Percentiles rank a stretch among this genome's conserved stretches.
These are phyloP conservation scores for Cydia strobilella DNA, from an alignment of 1,140 invertebrate species.

Conservation along the genomic window DNA sequence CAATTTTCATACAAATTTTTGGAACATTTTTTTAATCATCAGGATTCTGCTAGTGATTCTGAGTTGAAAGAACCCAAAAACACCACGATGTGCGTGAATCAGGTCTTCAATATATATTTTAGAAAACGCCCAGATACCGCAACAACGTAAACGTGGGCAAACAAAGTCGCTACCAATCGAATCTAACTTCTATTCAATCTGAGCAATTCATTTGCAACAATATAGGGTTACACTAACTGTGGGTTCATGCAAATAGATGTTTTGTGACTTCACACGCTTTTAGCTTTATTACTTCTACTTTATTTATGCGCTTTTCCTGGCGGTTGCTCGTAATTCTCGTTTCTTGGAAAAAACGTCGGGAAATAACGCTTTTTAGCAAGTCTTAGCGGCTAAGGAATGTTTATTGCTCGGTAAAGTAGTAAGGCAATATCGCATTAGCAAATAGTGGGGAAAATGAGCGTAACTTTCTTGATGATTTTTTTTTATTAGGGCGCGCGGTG, in stretches of 20 bases:
- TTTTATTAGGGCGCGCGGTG: background rate
- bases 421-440: conserved; percentile 11
- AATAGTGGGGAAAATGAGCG: background rate
- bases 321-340: conserved; percentile 1
- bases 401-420: conserved; percentile 24
- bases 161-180: conserved; percentile 24
- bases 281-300: conserved; percentile 39
- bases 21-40: no score
- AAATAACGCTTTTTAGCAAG: conserved; percentile 28
- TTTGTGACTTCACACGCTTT: conserved; percentile 37
- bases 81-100: no score
- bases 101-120: no score
- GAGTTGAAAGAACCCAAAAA: no score
- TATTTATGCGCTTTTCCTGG: conserved; percentile 37
- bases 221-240: conserved; percentile 37
- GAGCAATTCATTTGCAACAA: conserved; percentile 31
- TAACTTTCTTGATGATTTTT: no score
- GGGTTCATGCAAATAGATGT: conserved; percentile 38
- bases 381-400: conserved; percentile 16
- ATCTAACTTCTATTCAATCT: conserved; percentile 24
- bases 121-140: no score
- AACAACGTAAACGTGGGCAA: conserved; percentile 19
- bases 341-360: conserved; percentile 2
- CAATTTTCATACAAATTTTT: no score
- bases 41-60: no score